Percentiles rank a stretch among this genome's conserved stretches.
phyloP scores from a whole-genome alignment of 2,113 vertebrate genomes.

The Tyto alba region DNA sequence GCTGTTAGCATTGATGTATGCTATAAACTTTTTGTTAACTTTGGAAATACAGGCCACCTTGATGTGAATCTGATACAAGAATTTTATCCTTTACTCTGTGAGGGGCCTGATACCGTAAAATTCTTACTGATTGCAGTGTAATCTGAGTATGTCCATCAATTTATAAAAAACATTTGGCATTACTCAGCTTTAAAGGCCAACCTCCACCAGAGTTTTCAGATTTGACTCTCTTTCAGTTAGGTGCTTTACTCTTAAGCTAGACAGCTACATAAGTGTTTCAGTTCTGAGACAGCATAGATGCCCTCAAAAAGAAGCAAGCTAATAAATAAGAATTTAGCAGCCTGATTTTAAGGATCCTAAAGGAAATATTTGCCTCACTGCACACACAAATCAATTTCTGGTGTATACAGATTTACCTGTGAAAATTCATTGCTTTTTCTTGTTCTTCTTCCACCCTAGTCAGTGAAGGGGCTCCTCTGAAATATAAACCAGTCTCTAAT shows the following conservation, averaged over 20 bases:
- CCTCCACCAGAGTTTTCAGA: background rate
- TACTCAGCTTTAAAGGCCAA: background rate
- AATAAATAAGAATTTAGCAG: background rate
- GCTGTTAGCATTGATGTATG: background rate
- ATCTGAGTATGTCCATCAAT: background rate
- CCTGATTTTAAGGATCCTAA: background rate
- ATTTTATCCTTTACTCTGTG: background rate
- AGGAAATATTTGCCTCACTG: background rate
- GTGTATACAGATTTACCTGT: slow-evolving; percentile 32
- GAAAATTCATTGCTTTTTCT: slow-evolving; percentile 22
- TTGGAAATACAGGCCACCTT: background rate
- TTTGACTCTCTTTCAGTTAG: background rate
- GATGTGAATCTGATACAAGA: background rate
- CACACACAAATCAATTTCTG: background rate
- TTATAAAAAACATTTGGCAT: background rate
- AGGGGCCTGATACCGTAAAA: background rate
- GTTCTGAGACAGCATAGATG: background rate
- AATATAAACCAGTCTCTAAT: background rate
- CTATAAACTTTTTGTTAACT: background rate
- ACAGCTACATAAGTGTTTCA: background rate
- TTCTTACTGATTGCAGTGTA: background rate
- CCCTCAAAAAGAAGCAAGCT: background rate
- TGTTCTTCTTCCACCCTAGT: slow-evolving; percentile 34
- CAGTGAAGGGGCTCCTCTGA: background rate
- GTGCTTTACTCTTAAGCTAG: background rate